A percentile compares a stretch with the other conserved stretches of the same genome.
These are phyloP conservation scores for Danio kyathit DNA, from an alignment of 2,797 vertebrate genomes.

Conservation along the genomic window DNA sequence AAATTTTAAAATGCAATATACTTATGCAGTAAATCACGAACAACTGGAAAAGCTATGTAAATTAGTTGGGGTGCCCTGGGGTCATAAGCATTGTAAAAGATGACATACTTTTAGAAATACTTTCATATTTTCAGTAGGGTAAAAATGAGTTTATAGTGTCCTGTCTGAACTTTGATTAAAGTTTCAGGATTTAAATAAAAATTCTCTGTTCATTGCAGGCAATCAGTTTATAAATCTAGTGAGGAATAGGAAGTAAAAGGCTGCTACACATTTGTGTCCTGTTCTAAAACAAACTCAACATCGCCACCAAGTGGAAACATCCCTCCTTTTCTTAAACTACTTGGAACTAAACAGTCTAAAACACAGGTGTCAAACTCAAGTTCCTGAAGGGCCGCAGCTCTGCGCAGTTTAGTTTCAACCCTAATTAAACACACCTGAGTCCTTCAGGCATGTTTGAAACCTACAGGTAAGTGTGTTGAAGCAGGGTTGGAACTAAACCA, in stretches of 20 bases:
- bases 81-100: neutral
- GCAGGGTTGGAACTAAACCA: no score
- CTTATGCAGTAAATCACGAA: neutral
- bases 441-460: no score
- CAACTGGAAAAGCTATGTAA: neutral
- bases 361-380: no score
- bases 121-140: neutral
- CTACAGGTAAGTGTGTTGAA: no score
- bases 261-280: neutral
- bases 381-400: no score
- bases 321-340: neutral
- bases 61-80: neutral
- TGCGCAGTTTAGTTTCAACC: no score
- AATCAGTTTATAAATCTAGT: neutral
- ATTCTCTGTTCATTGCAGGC: neutral
- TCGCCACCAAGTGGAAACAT: slow-evolving; percentile 3
- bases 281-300: neutral
- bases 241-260: neutral
- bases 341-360: neutral
- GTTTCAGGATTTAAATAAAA: no score
- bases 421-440: no score
- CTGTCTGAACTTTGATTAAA: neutral
- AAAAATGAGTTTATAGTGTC: neutral
- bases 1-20: neutral
- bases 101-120: neutral